These are phyloP conservation scores for Heptranchias perlo DNA, from an alignment of 2,113 vertebrate genomes.

Conservation along the genomic window DNA sequence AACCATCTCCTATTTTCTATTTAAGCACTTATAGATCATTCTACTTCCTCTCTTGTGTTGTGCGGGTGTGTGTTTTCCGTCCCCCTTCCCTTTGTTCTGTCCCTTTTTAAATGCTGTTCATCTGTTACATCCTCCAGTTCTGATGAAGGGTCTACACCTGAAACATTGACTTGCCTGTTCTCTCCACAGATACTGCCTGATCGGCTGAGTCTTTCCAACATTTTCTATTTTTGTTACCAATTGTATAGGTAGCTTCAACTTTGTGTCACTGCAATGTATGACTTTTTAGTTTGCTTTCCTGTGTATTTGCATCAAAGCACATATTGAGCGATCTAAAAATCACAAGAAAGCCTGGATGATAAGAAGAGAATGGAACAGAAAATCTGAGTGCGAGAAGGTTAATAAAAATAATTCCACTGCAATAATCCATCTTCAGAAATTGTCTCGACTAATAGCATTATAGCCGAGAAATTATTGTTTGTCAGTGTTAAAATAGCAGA, in stretches of 20 bases:
- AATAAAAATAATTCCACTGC: not conserved
- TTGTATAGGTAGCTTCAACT: not conserved
- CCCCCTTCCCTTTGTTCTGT: not conserved
- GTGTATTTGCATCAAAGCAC: not conserved
- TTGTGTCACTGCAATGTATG: not conserved
- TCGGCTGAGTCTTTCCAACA: not conserved
- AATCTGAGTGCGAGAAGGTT: not conserved
- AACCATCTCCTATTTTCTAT: not conserved
- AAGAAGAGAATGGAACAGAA: not conserved
- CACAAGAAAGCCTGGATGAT: not conserved
- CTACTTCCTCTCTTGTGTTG: not conserved
- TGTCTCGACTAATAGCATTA: not conserved
- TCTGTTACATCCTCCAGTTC: not conserved
- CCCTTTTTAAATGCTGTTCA: not conserved
- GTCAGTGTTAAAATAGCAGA: not conserved
- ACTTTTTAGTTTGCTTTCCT: not conserved
- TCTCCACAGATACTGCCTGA: not conserved
- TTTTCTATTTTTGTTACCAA: not conserved
- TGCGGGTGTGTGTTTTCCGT: not conserved
- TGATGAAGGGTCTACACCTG: not conserved
- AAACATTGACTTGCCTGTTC: not conserved
- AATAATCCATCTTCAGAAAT: slow-evolving; percentile 21
- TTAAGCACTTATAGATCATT: not conserved
- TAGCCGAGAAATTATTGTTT: not conserved
- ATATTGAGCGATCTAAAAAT: not conserved